Percentiles rank a stretch among this genome's conserved stretches.
Conservation (phyloP, 1,140 invertebrate genomes). For the Cherax quadricarinatus region DNA sequence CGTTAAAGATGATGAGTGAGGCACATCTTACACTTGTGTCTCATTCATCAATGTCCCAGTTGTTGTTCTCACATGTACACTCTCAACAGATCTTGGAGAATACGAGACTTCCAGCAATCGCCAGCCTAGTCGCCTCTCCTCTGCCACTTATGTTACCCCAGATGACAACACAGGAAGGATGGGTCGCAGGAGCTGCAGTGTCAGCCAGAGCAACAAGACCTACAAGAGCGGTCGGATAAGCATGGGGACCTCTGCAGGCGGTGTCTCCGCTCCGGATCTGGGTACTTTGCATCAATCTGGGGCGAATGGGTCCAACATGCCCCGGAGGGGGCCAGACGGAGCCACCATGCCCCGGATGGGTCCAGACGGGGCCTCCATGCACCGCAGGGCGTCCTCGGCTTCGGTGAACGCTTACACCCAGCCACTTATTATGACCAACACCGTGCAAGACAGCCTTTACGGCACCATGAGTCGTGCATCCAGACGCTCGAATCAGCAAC, state of each 20-base stretch:
- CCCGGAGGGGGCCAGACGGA: background rate
- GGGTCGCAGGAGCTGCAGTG: background rate
- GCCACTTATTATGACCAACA: constrained; percentile 27
- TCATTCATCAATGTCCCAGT: no score
- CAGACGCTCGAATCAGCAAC: background rate
- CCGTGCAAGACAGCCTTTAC: constrained; percentile 15
- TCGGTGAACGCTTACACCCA: constrained; percentile 44
- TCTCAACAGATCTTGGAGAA: background rate
- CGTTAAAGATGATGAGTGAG: no score
- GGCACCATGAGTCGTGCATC: constrained; percentile 39
- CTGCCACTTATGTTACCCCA: background rate
- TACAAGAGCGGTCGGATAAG: background rate
- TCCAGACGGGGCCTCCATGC: background rate
- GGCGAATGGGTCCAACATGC: background rate
- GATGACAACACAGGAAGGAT: background rate
- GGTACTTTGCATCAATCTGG: no score
- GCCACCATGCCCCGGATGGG: background rate
- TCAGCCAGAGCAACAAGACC: background rate
- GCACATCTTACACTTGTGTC: no score
- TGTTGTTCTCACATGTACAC: background rate
- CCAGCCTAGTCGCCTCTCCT: background rate
- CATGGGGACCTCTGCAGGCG: background rate
- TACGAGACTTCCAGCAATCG: background rate
- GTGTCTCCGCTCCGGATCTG: no score
- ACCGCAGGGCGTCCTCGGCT: constrained; percentile 37